Percentiles rank a stretch among this genome's conserved stretches.
phyloP scores from a whole-genome alignment of 2,113 vertebrate species.

The Phyllostomus hastatus region DNA sequence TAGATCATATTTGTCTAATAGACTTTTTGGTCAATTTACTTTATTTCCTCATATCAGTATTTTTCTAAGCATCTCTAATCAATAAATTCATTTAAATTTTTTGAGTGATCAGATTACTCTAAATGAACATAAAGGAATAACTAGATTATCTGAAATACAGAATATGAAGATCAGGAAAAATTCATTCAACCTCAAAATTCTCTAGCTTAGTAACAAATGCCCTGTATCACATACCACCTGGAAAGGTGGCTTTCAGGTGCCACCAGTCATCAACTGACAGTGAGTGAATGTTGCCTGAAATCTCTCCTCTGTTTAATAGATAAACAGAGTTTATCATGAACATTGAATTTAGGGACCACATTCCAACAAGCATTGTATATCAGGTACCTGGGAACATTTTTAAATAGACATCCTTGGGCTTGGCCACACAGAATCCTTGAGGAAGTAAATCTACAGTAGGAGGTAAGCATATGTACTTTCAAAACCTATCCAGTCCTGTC shows the following conservation, averaged over 20 bases:
- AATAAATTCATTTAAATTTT: neutral
- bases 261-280: neutral
- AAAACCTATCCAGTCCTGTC: neutral
- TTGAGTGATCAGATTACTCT: neutral
- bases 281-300: neutral
- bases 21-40: neutral
- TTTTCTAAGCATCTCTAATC: neutral
- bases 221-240: neutral
- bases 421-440: neutral
- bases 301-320: neutral
- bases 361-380: neutral
- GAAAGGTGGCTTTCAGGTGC: neutral
- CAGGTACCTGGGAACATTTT: neutral
- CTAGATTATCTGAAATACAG: neutral
- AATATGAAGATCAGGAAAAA: neutral
- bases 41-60: neutral
- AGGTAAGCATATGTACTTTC: neutral
- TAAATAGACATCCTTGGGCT: neutral
- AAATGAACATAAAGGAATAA: neutral
- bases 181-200: neutral
- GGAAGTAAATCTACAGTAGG: neutral
- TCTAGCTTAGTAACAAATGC: neutral
- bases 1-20: neutral
- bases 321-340: conserved; percentile 1
- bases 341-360: neutral